These are phyloP conservation scores for Gasteruption jaculator DNA, from an alignment of 2,888 invertebrate species.

Conservation along the genomic window DNA sequence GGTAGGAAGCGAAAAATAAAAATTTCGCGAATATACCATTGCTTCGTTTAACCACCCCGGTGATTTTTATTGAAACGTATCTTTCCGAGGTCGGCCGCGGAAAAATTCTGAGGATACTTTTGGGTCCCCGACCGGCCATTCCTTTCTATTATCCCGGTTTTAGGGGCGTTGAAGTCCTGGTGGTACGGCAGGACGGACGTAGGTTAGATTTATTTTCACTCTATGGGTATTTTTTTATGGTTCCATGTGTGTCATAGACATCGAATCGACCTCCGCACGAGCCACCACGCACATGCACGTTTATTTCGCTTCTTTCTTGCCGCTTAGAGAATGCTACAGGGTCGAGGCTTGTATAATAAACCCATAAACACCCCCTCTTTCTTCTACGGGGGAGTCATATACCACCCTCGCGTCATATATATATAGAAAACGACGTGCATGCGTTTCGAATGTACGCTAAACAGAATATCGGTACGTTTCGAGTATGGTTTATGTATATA, in stretches of 20 bases:
- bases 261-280: conserved; percentile 7
- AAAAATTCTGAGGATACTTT: no score
- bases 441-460: conserved; percentile 18
- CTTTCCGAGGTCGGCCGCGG: no score
- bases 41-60: no score
- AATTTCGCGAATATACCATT: no score
- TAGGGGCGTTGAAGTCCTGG: conserved; percentile 24
- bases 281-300: conserved; percentile 8
- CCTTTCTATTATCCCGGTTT: conserved; percentile 33
- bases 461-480: conserved; percentile 1
- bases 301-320: conserved; percentile 6
- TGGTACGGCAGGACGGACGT: conserved; percentile 27
- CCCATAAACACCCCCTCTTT: conserved; percentile 51
- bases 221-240: conserved; percentile 46
- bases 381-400: conserved; percentile 18
- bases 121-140: no score
- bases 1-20: no score
- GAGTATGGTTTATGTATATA: no score
- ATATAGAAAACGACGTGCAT: conserved; percentile 35
- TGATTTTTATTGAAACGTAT: no score
- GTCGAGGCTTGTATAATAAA: conserved; percentile 46
- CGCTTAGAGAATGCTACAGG: conserved; percentile 4
- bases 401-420: conserved; percentile 18
- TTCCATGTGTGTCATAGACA: conserved; percentile 36
- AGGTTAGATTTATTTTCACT: conserved; percentile 51